phyloP scores from a whole-genome alignment of 2,797 vertebrate genomes.

The Chrysocyon brachyurus region DNA sequence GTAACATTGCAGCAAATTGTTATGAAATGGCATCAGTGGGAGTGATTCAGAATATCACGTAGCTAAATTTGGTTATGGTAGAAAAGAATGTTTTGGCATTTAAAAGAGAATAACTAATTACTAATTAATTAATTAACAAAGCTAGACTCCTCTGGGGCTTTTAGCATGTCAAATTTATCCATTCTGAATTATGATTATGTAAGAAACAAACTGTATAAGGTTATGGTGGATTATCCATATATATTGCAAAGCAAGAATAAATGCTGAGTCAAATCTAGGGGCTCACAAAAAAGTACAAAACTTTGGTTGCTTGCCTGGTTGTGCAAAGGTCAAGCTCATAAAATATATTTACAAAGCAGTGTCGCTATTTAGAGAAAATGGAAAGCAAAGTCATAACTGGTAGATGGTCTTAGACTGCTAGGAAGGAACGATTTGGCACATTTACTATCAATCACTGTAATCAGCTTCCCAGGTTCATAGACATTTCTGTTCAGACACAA shows the following conservation, averaged over 20 bases:
- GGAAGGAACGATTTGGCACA: neutral
- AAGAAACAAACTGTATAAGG: constrained; percentile 22
- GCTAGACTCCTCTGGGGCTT: neutral
- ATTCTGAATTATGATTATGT: constrained; percentile 8
- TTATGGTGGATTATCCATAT: constrained; percentile 76
- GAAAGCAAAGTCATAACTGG: constrained; percentile 33
- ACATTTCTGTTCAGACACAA: constrained; percentile 51
- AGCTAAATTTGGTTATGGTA: constrained; percentile 19
- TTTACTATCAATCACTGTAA: neutral
- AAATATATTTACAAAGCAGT: constrained; percentile 70
- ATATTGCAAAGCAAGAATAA: constrained; percentile 76
- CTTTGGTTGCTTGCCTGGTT: constrained; percentile 75
- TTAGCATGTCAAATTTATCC: constrained; percentile 52
- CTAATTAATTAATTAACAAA: constrained; percentile 4
- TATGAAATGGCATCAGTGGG: neutral
- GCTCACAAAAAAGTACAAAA: constrained; percentile 71
- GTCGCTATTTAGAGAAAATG: constrained; percentile 68
- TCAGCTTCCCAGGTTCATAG: neutral
- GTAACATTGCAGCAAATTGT: neutral
- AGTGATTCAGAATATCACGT: constrained; percentile 27
- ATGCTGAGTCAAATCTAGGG: constrained; percentile 77
- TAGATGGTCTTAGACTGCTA: constrained; percentile 29
- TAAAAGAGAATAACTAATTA: constrained; percentile 35
- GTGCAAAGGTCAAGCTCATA: constrained; percentile 74
- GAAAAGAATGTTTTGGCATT: constrained; percentile 38